Evolutionary conservation across 2,113 vertebrate species (phyloP).

Genomic region (Podilymbus podiceps): DNA sequence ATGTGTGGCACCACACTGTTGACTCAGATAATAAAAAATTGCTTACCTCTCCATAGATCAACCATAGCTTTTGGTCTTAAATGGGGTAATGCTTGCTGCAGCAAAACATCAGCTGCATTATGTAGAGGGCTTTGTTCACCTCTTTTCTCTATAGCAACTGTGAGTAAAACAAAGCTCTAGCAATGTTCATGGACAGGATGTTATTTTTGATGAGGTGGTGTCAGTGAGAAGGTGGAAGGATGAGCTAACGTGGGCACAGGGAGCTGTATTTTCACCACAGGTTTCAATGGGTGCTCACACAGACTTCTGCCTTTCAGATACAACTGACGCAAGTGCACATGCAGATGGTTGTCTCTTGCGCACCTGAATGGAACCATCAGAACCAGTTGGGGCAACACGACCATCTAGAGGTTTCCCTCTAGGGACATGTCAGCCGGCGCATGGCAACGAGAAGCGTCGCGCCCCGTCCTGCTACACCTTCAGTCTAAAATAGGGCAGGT

Average conservation of each 20-base stretch:
- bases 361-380: neutral
- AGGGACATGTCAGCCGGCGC: accelerated
- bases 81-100: neutral
- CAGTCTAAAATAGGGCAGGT: neutral
- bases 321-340: accelerated
- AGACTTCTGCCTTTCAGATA: neutral
- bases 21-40: neutral
- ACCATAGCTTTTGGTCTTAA: neutral
- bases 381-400: accelerated
- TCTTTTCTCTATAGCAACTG: neutral
- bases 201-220: neutral
- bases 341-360: neutral
- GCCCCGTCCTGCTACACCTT: neutral
- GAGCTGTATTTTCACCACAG: neutral
- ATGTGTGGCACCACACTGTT: neutral
- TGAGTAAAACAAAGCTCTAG: neutral
- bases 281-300: neutral
- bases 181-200: neutral
- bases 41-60: neutral
- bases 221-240: neutral
- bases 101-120: neutral
- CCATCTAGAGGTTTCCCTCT: neutral
- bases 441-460: neutral
- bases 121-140: neutral
- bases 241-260: neutral